Conservation (phyloP, 2,113 vertebrate genomes). For the Haplotaxodon microlepis region DNA sequence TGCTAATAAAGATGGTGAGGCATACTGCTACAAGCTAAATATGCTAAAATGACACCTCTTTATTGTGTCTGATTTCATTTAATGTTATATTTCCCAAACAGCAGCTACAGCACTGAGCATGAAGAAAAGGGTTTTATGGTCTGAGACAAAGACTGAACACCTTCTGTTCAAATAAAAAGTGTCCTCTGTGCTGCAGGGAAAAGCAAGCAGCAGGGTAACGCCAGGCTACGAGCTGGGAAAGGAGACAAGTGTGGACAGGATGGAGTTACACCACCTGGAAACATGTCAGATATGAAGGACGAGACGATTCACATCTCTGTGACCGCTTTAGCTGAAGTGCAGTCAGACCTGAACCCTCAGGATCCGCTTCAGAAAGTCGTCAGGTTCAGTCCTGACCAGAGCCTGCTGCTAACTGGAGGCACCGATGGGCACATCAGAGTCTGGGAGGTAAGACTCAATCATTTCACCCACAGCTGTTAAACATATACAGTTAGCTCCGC, state of each 20-base stretch:
- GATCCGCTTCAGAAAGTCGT: slow-evolving; percentile 89
- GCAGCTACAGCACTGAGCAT: not conserved
- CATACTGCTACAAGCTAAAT: not conserved
- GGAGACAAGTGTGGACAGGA: slow-evolving; percentile 27
- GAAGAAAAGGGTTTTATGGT: not conserved
- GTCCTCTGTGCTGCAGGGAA: slow-evolving; percentile 33
- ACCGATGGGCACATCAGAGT: slow-evolving; percentile 82
- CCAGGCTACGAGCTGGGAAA: slow-evolving; percentile 57
- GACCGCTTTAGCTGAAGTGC: slow-evolving; percentile 71
- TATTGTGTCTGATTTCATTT: not conserved
- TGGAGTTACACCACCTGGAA: not conserved
- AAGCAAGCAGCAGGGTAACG: slow-evolving; percentile 17
- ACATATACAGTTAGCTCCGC: fast-evolving
- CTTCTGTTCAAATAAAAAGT: not conserved
- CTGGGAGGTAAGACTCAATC: slow-evolving; percentile 81
- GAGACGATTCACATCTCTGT: slow-evolving; percentile 69
- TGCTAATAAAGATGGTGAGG: slow-evolving; percentile 68
- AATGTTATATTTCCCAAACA: not conserved
- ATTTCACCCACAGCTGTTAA: not conserved
- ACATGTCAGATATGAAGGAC: slow-evolving; percentile 30
- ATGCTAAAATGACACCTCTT: not conserved
- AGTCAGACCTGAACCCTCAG: slow-evolving; percentile 79
- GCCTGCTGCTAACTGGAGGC: slow-evolving; percentile 83
- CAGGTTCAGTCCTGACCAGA: slow-evolving; percentile 77
- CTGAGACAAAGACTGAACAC: not conserved